Evolutionary conservation across 2,888 invertebrate genomes (phyloP).

Genomic region (Lepidocyrtinus sp.): DNA sequence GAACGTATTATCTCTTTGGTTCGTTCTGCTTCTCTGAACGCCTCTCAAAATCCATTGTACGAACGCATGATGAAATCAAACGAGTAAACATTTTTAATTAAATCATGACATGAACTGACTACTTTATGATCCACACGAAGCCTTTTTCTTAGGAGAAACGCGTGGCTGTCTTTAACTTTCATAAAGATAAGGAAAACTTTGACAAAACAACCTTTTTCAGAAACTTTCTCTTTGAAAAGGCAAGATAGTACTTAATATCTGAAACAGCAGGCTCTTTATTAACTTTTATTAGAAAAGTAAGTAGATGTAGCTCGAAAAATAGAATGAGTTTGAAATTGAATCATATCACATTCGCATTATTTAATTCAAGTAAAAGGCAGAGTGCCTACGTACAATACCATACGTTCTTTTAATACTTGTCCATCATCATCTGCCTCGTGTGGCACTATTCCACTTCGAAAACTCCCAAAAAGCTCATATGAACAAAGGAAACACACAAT

Average conservation of each 20-base stretch:
- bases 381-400: too few species aligned
- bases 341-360: conserved; percentile 17
- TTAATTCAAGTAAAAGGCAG: conserved; percentile 15
- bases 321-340: conserved; percentile 38
- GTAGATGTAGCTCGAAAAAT: too few species aligned
- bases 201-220: background rate
- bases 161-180: background rate
- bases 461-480: background rate
- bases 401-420: too few species aligned
- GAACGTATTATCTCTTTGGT: background rate
- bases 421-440: too few species aligned
- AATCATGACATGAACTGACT: conserved; percentile 23
- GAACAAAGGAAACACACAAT: background rate
- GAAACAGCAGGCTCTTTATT: background rate
- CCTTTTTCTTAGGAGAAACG: background rate
- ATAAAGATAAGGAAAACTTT: too few species aligned
- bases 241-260: background rate
- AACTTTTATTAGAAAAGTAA: too few species aligned
- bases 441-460: too few species aligned
- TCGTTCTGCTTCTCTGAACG: background rate
- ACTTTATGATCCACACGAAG: background rate
- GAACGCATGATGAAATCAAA: conserved; percentile 23
- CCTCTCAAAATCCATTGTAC: background rate
- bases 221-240: background rate
- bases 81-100: conserved; percentile 40